A percentile compares a stretch with the other conserved stretches of the same genome.
phyloP scores from a whole-genome alignment of 2,797 vertebrate species.

The Falco naumanni region DNA sequence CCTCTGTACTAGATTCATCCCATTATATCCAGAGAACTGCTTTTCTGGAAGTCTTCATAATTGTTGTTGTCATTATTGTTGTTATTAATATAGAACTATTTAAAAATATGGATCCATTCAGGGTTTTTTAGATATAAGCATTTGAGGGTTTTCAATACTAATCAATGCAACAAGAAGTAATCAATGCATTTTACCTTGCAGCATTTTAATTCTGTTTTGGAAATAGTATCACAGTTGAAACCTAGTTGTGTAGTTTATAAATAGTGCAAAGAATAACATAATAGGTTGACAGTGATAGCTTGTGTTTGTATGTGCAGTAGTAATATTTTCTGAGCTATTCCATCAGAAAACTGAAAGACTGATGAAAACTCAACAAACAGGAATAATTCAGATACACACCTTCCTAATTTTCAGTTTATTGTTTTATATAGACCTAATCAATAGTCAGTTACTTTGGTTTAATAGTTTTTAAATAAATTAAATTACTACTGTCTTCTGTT shows the following conservation, averaged over 20 bases:
- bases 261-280: not conserved
- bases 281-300: not conserved
- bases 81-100: not conserved
- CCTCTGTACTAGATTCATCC: not conserved
- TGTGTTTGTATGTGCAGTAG: not conserved
- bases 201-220: not conserved
- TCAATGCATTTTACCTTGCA: not conserved
- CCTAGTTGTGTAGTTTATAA: not conserved
- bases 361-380: not conserved
- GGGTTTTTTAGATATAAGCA: not conserved
- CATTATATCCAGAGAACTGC: not conserved
- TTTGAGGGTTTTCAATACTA: not conserved
- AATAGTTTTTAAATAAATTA: slow-evolving; percentile 32
- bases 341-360: not conserved
- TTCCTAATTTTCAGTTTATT: not conserved
- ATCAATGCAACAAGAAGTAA: not conserved
- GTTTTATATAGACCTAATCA: not conserved
- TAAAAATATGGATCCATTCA: not conserved
- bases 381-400: not conserved
- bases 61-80: not conserved
- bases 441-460: slow-evolving; percentile 17
- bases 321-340: not conserved
- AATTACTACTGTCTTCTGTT: not conserved
- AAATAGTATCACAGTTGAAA: not conserved
- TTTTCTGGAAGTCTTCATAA: not conserved